Base-by-base conservation (phyloP, 2,888 invertebrate genomes). In the Epirrhoe tristata region DNA sequence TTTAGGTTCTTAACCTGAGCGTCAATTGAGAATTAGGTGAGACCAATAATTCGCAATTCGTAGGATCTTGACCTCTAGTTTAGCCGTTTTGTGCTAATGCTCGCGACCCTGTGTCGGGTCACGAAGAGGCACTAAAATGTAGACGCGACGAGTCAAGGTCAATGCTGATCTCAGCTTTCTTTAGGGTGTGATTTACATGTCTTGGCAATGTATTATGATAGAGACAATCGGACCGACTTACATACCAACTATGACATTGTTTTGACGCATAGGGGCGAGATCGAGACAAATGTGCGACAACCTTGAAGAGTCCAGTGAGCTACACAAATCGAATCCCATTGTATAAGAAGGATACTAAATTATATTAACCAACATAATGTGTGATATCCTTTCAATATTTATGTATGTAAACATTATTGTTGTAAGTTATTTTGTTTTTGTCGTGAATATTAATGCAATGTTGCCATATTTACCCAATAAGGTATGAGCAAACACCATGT, bases 1-100 rank as follows among this genome's bases (percentile, higher is more conserved):
- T n/a, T n/a, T 63, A 64, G 64, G 67, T 53, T 53, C 51, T 58
- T 60, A 57, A 68, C 67, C 67, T 52, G 61, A 58, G 46, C 62
- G 62, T 54, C 62, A 66, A 60, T 60, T 69, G 56, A 52, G 51
- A 66, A 63, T 61, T 63, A 57, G 57, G 59, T 24, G 63, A 62
- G 69, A 66, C 72, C 69, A 72, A 71, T 69, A 67, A 65, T 67
- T 66, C 60, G 46, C 55, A 46, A 58, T 56, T 62, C 65, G 67
- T 58, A 67, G 74, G 70, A 71, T 75, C 72, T 79, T 79, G 79
- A 83, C 80, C 80, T 77, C 72, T 67, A 51, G 66, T 79, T 77
- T 75, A 76, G 72, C 66, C 64, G 71, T 74, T 80, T 77, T 77
- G 72, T 78, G 80, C 66, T 74, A 78, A 80, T 73, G 77, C 75